A percentile compares a stretch with the other conserved stretches of the same genome.
These are phyloP conservation scores for Picathartes gymnocephalus DNA, from an alignment of 2,113 vertebrate species.

Conservation along the genomic window DNA sequence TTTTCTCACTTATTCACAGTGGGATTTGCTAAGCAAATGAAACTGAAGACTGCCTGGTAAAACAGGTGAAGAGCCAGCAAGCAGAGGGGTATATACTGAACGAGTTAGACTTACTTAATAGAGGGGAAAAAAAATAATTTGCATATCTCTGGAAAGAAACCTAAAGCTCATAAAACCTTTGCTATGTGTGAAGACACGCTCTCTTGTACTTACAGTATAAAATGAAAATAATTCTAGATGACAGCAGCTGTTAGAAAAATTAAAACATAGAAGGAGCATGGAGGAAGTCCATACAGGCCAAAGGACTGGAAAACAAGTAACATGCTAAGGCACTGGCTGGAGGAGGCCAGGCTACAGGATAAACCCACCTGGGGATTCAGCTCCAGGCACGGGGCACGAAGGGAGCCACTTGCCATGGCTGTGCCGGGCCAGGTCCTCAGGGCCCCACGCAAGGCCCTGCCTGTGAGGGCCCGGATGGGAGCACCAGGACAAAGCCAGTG, in stretches of 20 bases:
- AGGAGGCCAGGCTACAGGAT: fast-evolving
- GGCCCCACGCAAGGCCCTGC: fast-evolving
- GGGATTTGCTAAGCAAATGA: not conserved
- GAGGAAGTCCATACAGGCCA: not conserved
- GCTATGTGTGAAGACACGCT: not conserved
- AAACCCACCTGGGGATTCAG: not conserved
- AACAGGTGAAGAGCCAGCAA: not conserved
- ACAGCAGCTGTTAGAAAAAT: not conserved
- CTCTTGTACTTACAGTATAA: not conserved
- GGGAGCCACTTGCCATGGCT: not conserved
- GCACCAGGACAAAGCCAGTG: fast-evolving
- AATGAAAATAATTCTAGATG: not conserved
- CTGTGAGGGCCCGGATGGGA: fast-evolving
- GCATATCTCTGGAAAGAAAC: not conserved
- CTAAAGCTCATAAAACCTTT: not conserved
- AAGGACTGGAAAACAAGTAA: not conserved
- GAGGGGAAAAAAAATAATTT: not conserved
- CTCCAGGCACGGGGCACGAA: fast-evolving
- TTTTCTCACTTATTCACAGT: not conserved
- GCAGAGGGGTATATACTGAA: not conserved
- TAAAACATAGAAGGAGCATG: no score
- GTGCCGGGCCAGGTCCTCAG: not conserved
- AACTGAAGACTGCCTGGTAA: not conserved
- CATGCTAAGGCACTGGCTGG: fast-evolving
- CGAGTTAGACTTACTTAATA: not conserved